A percentile compares a stretch with the other conserved stretches of the same genome.
phyloP scores from a whole-genome alignment of 2,113 vertebrate genomes.

The Bubalus kerabau region DNA sequence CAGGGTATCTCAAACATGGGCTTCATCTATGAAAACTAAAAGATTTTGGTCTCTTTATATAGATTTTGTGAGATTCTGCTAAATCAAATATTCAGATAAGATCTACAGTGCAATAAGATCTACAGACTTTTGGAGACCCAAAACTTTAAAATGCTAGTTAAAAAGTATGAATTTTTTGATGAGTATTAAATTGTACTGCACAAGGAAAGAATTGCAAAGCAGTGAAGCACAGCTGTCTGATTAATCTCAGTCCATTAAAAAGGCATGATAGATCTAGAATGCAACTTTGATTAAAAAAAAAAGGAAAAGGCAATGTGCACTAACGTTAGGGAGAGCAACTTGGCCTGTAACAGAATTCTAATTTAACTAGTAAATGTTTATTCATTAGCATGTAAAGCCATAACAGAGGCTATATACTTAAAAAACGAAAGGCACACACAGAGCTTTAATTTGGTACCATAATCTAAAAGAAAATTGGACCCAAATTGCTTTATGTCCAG shows the following conservation, averaged over 20 bases:
- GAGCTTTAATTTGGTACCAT: conserved; percentile 65
- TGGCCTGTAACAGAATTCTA: conserved; percentile 62
- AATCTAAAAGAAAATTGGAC: conserved; percentile 67
- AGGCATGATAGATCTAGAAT: conserved; percentile 46
- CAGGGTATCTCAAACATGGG: neutral
- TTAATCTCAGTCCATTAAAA: conserved; percentile 66
- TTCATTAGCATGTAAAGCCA: conserved; percentile 57
- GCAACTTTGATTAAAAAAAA: conserved; percentile 39
- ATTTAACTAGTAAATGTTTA: conserved; percentile 68
- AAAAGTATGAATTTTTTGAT: conserved; percentile 50
- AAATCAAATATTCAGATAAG: conserved; percentile 39
- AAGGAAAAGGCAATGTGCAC: conserved; percentile 25
- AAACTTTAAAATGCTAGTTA: conserved; percentile 51
- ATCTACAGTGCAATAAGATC: neutral
- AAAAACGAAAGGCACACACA: conserved; percentile 44
- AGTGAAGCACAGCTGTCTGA: conserved; percentile 56
- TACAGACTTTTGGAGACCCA: neutral
- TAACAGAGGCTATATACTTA: conserved; percentile 60
- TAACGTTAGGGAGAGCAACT: conserved; percentile 52
- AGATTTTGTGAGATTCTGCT: conserved; percentile 32
- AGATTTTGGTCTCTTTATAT: neutral
- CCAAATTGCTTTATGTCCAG: conserved; percentile 66
- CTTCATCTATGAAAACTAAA: neutral
- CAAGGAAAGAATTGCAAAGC: conserved; percentile 47
- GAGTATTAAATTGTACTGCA: conserved; percentile 40